These are phyloP conservation scores for Neodon shergylaensis DNA, from an alignment of 2,113 vertebrate species.

Conservation along the genomic window DNA sequence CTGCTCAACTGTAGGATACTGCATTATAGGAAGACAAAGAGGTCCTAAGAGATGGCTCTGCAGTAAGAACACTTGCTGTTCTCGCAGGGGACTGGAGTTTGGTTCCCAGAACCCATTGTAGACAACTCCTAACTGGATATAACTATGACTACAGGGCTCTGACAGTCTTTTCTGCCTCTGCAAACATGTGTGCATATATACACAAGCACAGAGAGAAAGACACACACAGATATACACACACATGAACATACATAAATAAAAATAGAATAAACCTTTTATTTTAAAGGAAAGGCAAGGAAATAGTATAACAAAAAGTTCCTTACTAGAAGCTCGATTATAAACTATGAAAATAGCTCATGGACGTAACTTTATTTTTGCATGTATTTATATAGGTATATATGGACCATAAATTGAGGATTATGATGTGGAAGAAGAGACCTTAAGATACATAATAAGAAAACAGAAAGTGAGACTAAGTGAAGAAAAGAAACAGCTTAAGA, in stretches of 20 bases:
- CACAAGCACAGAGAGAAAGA: background rate
- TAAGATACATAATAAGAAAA: background rate
- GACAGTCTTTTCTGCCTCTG: background rate
- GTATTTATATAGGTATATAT: background rate
- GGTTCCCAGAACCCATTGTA: background rate
- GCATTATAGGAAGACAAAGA: background rate
- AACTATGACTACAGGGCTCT: background rate
- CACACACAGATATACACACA: background rate
- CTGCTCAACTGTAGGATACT: background rate
- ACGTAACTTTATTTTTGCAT: background rate
- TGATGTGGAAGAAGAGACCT: too few species aligned
- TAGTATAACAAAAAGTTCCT: conserved; percentile 25
- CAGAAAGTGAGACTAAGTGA: background rate
- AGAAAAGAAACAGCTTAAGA: background rate
- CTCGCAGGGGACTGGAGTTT: background rate
- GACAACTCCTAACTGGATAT: background rate
- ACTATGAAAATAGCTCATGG: background rate
- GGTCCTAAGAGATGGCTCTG: background rate
- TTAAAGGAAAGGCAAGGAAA: background rate
- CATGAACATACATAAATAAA: background rate
- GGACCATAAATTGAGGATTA: background rate
- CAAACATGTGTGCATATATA: too few species aligned
- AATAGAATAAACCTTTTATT: background rate
- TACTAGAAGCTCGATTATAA: background rate
- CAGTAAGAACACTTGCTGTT: background rate